A percentile compares a stretch with the other conserved stretches of the same genome.
phyloP scores from a whole-genome alignment of 2,888 invertebrate species.

The Ormyrus rosae region DNA sequence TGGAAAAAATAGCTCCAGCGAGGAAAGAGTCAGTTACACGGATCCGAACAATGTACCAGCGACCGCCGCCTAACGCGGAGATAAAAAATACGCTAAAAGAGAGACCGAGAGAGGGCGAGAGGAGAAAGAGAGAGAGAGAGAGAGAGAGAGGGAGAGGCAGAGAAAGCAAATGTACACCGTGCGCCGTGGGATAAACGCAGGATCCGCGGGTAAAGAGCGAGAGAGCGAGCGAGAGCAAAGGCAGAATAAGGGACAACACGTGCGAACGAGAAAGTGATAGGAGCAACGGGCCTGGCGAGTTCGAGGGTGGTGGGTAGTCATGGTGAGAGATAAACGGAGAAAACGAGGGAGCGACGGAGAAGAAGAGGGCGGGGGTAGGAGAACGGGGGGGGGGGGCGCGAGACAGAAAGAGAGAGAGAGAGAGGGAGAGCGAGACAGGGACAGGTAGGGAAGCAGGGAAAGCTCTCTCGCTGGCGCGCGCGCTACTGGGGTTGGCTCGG shows the following conservation, averaged over 20 bases:
- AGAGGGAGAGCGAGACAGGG: not conserved
- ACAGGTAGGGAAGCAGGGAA: conserved; percentile 40
- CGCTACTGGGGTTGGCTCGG: conserved; percentile 37
- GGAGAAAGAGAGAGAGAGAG: not conserved
- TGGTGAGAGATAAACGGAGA: not conserved
- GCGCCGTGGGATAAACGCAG: no score
- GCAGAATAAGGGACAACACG: no score
- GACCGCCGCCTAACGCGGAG: not conserved
- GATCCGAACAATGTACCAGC: not conserved
- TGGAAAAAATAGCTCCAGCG: not conserved
- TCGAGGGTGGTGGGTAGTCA: not conserved
- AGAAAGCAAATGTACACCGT: no score
- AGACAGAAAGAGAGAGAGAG: conserved; percentile 14
- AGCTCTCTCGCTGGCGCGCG: conserved; percentile 6
- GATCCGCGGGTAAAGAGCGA: no score
- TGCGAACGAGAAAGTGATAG: no score
- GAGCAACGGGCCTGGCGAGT: not conserved
- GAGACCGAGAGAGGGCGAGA: not conserved
- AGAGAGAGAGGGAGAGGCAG: not conserved
- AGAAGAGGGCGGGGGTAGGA: not conserved
- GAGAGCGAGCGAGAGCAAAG: no score
- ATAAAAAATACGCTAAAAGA: not conserved
- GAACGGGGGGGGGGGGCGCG: conserved; percentile 10
- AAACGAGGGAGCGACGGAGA: conserved; percentile 5
- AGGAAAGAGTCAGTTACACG: not conserved